Conservation (phyloP, 2,113 vertebrate genomes). For the Cryptotis parvus region DNA sequence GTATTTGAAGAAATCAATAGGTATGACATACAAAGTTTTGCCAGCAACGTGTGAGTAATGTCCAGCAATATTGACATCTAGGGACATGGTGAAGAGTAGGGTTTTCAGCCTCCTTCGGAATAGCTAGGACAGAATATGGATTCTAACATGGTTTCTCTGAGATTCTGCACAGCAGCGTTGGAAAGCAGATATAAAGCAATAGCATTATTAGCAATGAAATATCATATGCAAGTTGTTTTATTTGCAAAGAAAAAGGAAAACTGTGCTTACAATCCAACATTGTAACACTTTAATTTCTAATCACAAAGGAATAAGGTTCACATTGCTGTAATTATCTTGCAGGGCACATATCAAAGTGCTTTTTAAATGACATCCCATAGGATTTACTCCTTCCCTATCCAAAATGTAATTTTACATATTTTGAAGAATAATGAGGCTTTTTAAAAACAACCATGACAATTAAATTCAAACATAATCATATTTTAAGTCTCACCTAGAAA, state of each 20-base stretch:
- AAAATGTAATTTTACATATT: background rate
- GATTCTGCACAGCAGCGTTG: background rate
- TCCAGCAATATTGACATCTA: background rate
- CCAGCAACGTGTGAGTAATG: background rate
- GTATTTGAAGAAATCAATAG: constrained; percentile 5
- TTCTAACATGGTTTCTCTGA: background rate
- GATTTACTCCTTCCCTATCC: background rate
- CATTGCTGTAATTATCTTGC: constrained; percentile 27
- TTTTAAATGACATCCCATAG: background rate
- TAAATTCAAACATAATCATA: constrained; percentile 22
- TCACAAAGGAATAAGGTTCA: background rate
- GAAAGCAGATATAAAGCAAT: background rate
- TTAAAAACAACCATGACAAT: constrained; percentile 9
- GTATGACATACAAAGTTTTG: background rate
- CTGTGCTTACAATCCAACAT: background rate
- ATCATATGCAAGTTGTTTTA: background rate
- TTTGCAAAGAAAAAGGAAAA: constrained; percentile 20
- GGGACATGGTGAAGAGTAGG: background rate
- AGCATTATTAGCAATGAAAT: background rate
- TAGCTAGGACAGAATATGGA: background rate
- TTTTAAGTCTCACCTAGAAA: background rate
- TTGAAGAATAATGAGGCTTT: background rate
- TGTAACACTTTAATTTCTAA: constrained; percentile 30
- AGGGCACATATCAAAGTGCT: background rate
- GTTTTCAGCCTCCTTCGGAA: background rate